Base-by-base conservation (phyloP, 2,888 invertebrate genomes). In the Cabera pusaria region DNA sequence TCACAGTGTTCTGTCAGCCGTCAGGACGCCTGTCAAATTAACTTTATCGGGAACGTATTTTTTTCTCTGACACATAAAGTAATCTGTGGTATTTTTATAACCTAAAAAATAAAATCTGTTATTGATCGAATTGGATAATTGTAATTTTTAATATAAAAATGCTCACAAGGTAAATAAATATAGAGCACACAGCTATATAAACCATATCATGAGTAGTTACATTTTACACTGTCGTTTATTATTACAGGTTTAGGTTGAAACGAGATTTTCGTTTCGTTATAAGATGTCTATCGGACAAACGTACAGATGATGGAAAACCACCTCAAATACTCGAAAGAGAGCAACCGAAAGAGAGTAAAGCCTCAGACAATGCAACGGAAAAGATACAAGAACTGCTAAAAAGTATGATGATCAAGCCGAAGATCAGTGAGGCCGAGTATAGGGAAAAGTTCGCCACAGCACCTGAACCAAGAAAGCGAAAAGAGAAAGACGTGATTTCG, bases 321-420 rank as follows among this genome's bases (percentile, higher is more conserved):
- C 54, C 64, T 4, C 70, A 76, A 47, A 48, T 42, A 17, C 63
- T 64, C 43, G 5, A 46, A 2, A 66, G 52, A 43, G 29, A 42
- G 1, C 25, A 54, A 47, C 50, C 54, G 1, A 52, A 63, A 25
- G 58, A 69, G 5, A 63, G 67, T 17, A 59, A 60, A 14, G 7
- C 46, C 5, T 39, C 59, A 18, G 72, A 77, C 1, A 61, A 71
- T 6, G 67, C 62, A 17, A 79, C 75, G 5, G 80, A 84, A 27
- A 89, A 83, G 55, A 83, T 90, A 27, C 87, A 90, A 49, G 71
- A 70, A 20, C 61, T 90, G 2, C 48, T 90, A 1, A 86, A 86
- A 52, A 71, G 72, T 22, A 84, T 84, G 83, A 69, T 87, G 67
- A 64, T 79, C 36, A 70, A 74, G 42, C 82, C 82, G 1, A 78